Evolutionary conservation across 2,888 invertebrate species (phyloP).

Genomic region (Sinodicranocentrus sp.): DNA sequence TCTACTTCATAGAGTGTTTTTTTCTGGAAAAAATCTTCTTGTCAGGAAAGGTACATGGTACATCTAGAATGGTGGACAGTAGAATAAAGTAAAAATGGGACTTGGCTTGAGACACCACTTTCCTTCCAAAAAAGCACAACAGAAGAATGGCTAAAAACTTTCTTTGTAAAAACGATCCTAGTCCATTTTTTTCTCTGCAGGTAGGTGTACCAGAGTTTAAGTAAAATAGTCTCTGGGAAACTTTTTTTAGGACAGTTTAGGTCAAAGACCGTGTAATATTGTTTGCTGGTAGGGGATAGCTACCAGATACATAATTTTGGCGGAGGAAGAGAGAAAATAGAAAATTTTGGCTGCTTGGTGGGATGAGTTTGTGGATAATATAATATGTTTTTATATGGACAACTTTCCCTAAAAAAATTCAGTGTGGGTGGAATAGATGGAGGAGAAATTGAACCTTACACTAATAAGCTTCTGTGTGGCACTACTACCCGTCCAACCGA

Average conservation of each 20-base stretch:
- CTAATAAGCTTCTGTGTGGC: constrained; percentile 14
- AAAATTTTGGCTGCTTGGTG: too few relatives aligned
- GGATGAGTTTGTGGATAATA: neutral
- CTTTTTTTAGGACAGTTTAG: neutral
- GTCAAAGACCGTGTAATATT: neutral
- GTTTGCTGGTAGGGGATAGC: neutral
- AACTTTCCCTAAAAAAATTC: too few relatives aligned
- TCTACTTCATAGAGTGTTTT: neutral
- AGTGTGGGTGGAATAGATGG: constrained; percentile 5
- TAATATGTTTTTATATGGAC: neutral
- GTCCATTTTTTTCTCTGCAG: too few relatives aligned
- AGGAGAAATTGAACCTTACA: constrained; percentile 18
- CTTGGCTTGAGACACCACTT: too few relatives aligned
- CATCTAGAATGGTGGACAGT: neutral
- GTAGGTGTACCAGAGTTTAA: too few relatives aligned
- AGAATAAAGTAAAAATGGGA: too few relatives aligned
- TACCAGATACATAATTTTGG: neutral
- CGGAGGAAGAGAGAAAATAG: constrained; percentile 2
- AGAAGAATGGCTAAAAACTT: too few relatives aligned
- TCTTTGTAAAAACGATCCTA: too few relatives aligned
- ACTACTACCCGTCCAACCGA: neutral
- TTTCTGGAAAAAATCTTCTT: neutral
- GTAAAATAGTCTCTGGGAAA: neutral
- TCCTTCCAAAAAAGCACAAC: too few relatives aligned
- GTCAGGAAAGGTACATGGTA: neutral